Percentiles rank a stretch among this genome's conserved stretches.
phyloP scores from a whole-genome alignment of 2,888 invertebrate genomes.

The Dicroscelio sp. region DNA sequence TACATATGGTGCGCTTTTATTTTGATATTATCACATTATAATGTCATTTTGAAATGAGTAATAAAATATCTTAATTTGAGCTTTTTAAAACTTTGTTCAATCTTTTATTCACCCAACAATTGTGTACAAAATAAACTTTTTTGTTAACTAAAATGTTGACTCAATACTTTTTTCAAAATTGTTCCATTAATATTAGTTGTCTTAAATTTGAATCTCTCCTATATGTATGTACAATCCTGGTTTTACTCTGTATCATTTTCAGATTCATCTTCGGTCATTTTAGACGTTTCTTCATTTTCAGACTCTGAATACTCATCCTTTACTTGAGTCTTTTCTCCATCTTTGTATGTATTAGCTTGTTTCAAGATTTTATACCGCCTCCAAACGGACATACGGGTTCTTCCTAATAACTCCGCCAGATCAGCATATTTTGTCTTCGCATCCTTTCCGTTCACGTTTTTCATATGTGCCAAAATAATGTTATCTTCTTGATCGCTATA shows the following conservation, averaged over 20 bases:
- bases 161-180: background rate
- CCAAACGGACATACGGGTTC: slow-evolving; percentile 90
- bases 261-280: too few relatives aligned
- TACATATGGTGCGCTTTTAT: slow-evolving; percentile 8
- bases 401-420: slow-evolving; percentile 88
- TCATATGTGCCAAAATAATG: slow-evolving; percentile 87
- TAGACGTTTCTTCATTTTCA: background rate
- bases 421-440: slow-evolving; percentile 85
- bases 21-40: slow-evolving; percentile 15
- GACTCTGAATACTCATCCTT: too few relatives aligned
- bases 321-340: background rate
- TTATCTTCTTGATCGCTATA: slow-evolving; percentile 87
- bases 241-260: too few relatives aligned
- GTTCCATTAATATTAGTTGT: background rate
- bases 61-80: slow-evolving; percentile 16
- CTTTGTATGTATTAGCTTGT: background rate
- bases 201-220: too few relatives aligned
- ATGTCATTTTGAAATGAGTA: background rate
- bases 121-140: background rate
- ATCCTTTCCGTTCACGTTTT: slow-evolving; percentile 79
- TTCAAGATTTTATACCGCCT: slow-evolving; percentile 87
- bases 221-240: too few relatives aligned
- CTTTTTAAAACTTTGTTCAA: background rate
- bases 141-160: too few relatives aligned
- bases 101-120: background rate